A percentile compares a stretch with the other conserved stretches of the same genome.
Conservation (phyloP, 2,113 vertebrate genomes). For the Hepsetus odoe region DNA sequence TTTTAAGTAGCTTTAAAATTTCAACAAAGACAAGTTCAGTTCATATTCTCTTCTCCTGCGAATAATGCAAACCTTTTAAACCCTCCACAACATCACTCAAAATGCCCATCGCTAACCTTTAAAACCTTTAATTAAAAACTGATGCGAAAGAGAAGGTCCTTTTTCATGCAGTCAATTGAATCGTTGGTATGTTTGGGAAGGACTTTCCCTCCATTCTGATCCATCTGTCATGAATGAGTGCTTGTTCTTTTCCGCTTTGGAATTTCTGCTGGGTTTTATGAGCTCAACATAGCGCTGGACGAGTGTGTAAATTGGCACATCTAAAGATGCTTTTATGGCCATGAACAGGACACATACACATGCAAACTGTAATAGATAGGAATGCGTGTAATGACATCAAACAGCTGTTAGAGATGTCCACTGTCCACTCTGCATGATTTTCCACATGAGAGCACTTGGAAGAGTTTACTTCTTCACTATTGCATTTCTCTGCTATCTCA, state of each 20-base stretch:
- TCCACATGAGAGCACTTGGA: slow-evolving; percentile 30
- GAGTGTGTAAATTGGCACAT: not conserved
- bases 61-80: too few species aligned
- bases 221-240: not conserved
- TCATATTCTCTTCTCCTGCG: too few species aligned
- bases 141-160: not conserved
- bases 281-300: not conserved
- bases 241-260: not conserved
- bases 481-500: not conserved
- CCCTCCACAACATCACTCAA: too few species aligned
- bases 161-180: not conserved
- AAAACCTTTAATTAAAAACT: not conserved
- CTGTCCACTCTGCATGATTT: not conserved
- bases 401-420: slow-evolving; percentile 19
- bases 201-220: not conserved
- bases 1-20: too few species aligned
- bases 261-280: not conserved
- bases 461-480: not conserved
- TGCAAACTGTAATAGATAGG: slow-evolving; percentile 14
- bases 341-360: slow-evolving; percentile 8
- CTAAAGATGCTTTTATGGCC: not conserved
- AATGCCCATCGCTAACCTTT: too few species aligned
- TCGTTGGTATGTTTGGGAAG: not conserved
- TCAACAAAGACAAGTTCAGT: too few species aligned
- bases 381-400: slow-evolving; percentile 21